Evolutionary conservation across 1,140 invertebrate genomes (phyloP).

Genomic region (Drosophila setifemur): DNA sequence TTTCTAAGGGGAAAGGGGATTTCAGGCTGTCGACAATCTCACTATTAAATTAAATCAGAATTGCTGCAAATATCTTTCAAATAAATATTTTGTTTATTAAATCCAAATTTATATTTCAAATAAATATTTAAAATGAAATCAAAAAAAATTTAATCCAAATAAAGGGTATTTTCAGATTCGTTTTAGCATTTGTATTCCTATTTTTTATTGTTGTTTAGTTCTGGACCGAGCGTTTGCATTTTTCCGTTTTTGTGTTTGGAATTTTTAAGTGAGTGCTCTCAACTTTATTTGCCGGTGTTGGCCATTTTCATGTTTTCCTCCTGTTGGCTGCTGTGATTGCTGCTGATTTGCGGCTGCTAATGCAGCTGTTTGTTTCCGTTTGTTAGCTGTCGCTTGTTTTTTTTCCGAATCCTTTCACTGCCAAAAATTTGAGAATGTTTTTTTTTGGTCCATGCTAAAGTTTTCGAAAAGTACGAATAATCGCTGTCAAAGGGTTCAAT

Average conservation of each 20-base stretch:
- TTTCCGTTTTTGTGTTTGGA: slow-evolving; percentile 75
- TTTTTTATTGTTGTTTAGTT: slow-evolving; percentile 21
- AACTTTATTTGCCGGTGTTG: slow-evolving; percentile 62
- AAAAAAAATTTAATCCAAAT: neutral
- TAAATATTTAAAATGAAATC: no score
- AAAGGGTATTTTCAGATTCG: slow-evolving; percentile 1
- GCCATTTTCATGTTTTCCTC: slow-evolving; percentile 25
- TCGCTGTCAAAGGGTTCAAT: slow-evolving; percentile 56
- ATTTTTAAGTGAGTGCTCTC: slow-evolving; percentile 70
- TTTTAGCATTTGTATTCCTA: no score
- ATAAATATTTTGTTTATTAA: no score
- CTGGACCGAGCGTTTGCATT: slow-evolving; percentile 68
- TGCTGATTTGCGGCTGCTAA: slow-evolving; percentile 75
- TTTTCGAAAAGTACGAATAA: slow-evolving; percentile 6
- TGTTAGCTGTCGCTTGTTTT: slow-evolving; percentile 59
- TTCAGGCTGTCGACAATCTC: no score
- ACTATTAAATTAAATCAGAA: no score
- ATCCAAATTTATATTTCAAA: no score
- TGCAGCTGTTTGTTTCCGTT: slow-evolving; percentile 80
- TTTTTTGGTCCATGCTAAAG: slow-evolving; percentile 19
- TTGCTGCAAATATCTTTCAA: no score
- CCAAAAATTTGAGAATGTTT: slow-evolving; percentile 21
- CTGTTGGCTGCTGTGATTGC: slow-evolving; percentile 35
- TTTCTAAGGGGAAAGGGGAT: neutral
- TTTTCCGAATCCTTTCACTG: slow-evolving; percentile 4